Evolutionary conservation across 2,113 vertebrate species (phyloP).

Genomic region (Pseudopipra pipra): DNA sequence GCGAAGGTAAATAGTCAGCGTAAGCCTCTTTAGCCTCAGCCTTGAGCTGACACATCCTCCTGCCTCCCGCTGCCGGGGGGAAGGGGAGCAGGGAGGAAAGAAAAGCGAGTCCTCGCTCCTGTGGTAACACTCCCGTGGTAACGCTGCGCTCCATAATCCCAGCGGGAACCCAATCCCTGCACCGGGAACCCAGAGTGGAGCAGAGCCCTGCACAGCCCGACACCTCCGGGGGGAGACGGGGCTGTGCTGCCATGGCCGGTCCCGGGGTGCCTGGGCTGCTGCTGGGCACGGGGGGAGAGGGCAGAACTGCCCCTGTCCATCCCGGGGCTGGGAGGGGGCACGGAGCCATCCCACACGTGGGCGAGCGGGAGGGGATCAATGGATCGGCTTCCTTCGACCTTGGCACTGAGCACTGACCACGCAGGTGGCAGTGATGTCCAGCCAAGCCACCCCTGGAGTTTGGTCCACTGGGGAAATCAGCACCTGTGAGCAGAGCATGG

Average conservation of each 20-base stretch:
- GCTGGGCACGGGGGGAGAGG: not conserved
- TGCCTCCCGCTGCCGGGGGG: not conserved
- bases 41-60: not conserved
- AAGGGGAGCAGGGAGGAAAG: not conserved
- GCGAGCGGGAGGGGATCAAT: accelerated
- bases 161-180: not conserved
- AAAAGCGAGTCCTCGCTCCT: not conserved
- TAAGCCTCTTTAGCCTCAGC: conserved; percentile 34
- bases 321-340: not conserved
- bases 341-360: accelerated
- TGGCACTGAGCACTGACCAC: accelerated
- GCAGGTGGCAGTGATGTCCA: accelerated
- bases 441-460: not conserved
- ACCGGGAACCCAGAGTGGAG: not conserved
- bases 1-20: not conserved
- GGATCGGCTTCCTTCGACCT: accelerated
- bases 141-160: accelerated
- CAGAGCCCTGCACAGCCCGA: not conserved
- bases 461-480: accelerated
- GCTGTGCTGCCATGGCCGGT: not conserved
- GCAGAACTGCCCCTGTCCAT: not conserved
- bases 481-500: not conserved
- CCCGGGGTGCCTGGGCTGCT: not conserved
- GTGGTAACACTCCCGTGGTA: not conserved
- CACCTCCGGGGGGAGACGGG: not conserved